A percentile compares a stretch with the other conserved stretches of the same genome.
Conservation (phyloP, 2,888 invertebrate genomes). For the Cosmopolites sordidus region DNA sequence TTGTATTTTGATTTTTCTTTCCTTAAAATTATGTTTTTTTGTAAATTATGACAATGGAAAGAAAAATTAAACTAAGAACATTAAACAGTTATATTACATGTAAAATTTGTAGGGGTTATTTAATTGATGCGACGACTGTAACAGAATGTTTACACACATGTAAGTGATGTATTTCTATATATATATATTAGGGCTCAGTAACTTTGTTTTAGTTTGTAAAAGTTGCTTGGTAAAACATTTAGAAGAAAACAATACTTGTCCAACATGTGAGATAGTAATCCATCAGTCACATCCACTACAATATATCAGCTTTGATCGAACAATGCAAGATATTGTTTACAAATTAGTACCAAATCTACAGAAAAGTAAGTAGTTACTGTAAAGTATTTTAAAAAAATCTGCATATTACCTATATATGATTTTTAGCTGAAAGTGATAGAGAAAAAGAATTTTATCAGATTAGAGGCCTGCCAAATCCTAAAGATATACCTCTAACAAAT, state of each 20-base stretch:
- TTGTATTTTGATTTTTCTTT: constrained; percentile 11
- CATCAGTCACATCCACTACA: constrained; percentile 98
- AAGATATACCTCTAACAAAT: constrained; percentile 70
- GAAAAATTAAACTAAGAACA: constrained; percentile 85
- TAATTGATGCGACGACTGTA: constrained; percentile 97
- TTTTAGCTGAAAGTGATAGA: constrained; percentile 68
- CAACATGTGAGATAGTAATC: constrained; percentile 94
- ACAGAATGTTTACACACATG: constrained; percentile 98
- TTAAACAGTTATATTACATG: constrained; percentile 94
- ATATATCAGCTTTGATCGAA: constrained; percentile 98
- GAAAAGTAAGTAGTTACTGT: constrained; percentile 18
- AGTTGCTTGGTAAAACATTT: constrained; percentile 96
- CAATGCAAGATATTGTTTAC: constrained; percentile 99
- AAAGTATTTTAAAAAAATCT: background rate
- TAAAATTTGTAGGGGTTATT: constrained; percentile 93
- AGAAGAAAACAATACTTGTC: constrained; percentile 97
- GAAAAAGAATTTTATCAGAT: constrained; percentile 90
- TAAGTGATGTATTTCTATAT: constrained; percentile 10
- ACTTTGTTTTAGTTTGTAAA: constrained; percentile 75
- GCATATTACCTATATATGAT: background rate
- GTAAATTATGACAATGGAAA: constrained; percentile 64
- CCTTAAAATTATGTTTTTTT: constrained; percentile 22
- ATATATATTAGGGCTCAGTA: background rate
- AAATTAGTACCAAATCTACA: constrained; percentile 86
- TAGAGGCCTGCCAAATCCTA: constrained; percentile 86